Base-by-base conservation (phyloP, 2,888 invertebrate genomes). In the Caenorhabditis macrosperma region DNA sequence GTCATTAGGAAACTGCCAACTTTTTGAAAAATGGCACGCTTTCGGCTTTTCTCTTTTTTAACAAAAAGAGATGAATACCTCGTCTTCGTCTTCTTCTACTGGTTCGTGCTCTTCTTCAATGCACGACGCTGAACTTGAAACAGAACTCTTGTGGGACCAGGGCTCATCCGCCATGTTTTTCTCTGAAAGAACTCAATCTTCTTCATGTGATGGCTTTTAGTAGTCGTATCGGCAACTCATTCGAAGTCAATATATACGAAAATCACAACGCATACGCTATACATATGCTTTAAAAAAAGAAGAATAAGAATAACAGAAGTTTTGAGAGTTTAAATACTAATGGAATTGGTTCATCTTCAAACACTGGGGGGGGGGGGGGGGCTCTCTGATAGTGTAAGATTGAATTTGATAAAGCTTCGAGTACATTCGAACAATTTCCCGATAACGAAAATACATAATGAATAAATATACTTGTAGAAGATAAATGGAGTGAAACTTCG, bases 71-170 rank as follows among this genome's bases (percentile, higher is more conserved):
- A 30, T 28, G n/a, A 24, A 10, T 30, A 74, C 79, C 74, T 74
- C 79, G 9, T 79, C 68, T 33, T 79, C 79, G 26, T 74, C 74
- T 22, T 79, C 68, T 12, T 67, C 67, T 3, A 79, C 74, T 6
- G 79, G 79, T 24, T 79, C 79, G 41, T 79, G 79, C 30, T 79
- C 79, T 22, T 74, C 74, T 54, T 75, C 75, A 20, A 68, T 72
- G 35, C 74, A 74, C 1, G 74, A 74, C 24, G 61, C 44, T 6
- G 69, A 30, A 33, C 77, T 69, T 6, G 77, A 69, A 3, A 72
- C 48, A 3, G 78, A 72, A 17, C 61, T 69, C 38, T 66, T 67
- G n/a, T 75, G 63, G 41, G 28, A 67, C 75, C 75, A 75, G 5
- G 67, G 28, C 52, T 67, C 67, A 26, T 67, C 75, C 52, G 54